Evolutionary conservation across 1,140 invertebrate species (phyloP), one percentile per base, ranked within the genome.

Genomic region (Antheraea pernyi): DNA sequence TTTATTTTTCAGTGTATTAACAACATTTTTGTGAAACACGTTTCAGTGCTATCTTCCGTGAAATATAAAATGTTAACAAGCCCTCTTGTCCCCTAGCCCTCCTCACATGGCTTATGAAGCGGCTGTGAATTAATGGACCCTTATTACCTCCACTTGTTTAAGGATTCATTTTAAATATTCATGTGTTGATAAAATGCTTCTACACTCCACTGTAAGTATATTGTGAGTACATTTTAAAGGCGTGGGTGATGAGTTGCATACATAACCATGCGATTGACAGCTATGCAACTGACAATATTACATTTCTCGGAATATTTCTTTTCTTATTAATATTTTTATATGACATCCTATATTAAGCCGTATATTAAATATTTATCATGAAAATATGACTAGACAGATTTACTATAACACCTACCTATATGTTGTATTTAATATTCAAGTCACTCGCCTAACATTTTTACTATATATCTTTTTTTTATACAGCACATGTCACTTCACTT

Each of bases 51-150:
- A 6, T 53, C 13, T 53, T 53, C 11, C 30, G 10, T 36, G 30
- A n/a, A 37, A 63, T 63, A 37, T 63, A 37, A 63, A 63, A 63
- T 63, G 30, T 63, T 63, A 63, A 63, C 37, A 13, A 36, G 30
- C 19, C 19, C 22, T 37, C 4, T 22, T 16, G 7, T 37, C 9
- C 7, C 13, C 3, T 36, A 30, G 16, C 46, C 46, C 46, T 53
- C 46, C 9, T 42, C 22, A 30, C 22, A 11, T 42, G 11, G 2
- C 46, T 16, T n/a, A 53, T 13, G 46, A n/a, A n/a, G 46, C 46
- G 0, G 10, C 13, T 53, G 13, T 11, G 46, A 53, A 53, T 53
- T 13, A 53, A 53, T 13, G 46, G 46, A 53, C 46, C 46, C 37
- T 22, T 63, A 37, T 63, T 63, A 36, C 30, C 11, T 53, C 37